Evolutionary conservation across 2,113 vertebrate species (phyloP).

Genomic region (Equus przewalskii): DNA sequence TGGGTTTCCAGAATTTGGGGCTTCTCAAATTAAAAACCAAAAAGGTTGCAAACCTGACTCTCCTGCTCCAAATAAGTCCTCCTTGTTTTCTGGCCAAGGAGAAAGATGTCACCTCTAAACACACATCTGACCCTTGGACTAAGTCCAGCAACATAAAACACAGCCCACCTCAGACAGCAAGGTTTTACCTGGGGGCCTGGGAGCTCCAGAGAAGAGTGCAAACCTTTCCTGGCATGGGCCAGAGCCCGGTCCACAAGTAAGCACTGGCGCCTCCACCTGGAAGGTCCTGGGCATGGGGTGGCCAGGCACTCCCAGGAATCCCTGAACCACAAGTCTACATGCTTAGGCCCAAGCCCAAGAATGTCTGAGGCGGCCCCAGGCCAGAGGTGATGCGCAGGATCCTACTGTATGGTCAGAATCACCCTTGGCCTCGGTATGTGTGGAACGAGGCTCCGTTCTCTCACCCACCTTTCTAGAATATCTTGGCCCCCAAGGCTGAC

Average conservation of each 20-base stretch:
- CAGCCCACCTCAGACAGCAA: background rate
- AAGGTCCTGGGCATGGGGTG: background rate
- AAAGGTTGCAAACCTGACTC: background rate
- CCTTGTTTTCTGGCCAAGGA: background rate
- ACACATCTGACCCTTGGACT: background rate
- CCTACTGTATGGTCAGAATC: background rate
- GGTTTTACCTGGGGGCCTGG: background rate
- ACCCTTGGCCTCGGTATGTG: fast-evolving
- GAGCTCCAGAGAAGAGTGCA: background rate
- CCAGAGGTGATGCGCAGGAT: background rate
- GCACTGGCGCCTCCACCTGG: background rate
- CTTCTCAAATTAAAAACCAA: background rate
- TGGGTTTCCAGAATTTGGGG: background rate
- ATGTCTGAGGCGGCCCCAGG: background rate
- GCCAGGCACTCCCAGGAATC: background rate
- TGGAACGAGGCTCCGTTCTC: background rate
- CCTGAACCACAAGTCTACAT: background rate
- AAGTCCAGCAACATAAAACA: fast-evolving
- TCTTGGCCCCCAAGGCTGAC: fast-evolving
- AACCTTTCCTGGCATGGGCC: background rate
- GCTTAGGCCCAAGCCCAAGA: background rate
- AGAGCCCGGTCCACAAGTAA: background rate
- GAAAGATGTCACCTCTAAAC: background rate
- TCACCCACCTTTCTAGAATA: background rate
- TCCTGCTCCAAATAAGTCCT: background rate